A percentile compares a stretch with the other conserved stretches of the same genome.
Conservation (phyloP, 2,797 vertebrate genomes). For the Acipenser ruthenus region DNA sequence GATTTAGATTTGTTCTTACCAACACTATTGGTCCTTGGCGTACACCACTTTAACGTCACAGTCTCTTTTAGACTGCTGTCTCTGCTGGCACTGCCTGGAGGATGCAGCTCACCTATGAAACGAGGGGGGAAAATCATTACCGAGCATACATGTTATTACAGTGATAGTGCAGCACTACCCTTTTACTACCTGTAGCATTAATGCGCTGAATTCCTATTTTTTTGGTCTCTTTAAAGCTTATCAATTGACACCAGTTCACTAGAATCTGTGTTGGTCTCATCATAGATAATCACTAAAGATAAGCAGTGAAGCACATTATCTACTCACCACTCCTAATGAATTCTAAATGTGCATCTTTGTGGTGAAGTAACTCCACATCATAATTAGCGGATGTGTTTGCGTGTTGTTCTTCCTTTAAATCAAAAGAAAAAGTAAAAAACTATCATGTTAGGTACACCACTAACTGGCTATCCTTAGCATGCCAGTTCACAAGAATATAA, state of each 20-base stretch:
- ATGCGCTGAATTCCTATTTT: too few species aligned
- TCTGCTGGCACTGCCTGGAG: conserved; percentile 70
- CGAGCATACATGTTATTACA: too few species aligned
- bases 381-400: conserved; percentile 98
- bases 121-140: too few species aligned
- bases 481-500: conserved; percentile 1
- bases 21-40: conserved; percentile 85
- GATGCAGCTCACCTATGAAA: conserved; percentile 75
- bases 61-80: conserved; percentile 90
- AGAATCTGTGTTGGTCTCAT: too few species aligned
- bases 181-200: too few species aligned
- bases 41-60: conserved; percentile 94
- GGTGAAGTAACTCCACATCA: conserved; percentile 94
- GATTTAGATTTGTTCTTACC: conserved; percentile 43
- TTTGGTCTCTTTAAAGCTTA: too few species aligned
- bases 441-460: not conserved
- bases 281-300: too few species aligned
- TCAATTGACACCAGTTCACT: too few species aligned
- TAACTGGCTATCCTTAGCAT: not conserved
- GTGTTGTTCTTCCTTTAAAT: conserved; percentile 91
- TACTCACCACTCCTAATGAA: conserved; percentile 88
- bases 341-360: conserved; percentile 90
- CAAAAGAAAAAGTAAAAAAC: conserved; percentile 23
- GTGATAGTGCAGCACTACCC: too few species aligned
- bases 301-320: not conserved